Conservation (phyloP, 1,140 invertebrate species). For the Nasonia giraulti region DNA sequence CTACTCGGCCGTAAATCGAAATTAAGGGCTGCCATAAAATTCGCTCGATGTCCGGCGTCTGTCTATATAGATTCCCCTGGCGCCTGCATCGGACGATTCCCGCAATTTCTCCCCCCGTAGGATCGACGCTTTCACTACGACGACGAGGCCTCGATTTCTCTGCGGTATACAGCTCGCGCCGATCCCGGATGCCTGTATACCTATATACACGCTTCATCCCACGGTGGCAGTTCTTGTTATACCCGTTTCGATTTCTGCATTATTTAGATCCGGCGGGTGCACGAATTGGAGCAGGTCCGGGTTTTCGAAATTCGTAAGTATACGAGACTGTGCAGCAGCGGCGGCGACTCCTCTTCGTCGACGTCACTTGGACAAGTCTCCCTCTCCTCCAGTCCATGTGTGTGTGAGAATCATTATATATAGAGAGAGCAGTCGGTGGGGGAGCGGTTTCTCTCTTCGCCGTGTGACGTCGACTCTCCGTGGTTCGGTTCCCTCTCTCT, state of each 20-base stretch:
- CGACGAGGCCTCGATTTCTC: slow-evolving; percentile 59
- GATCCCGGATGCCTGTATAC: slow-evolving; percentile 39
- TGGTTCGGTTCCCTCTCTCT: background rate
- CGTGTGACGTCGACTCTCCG: slow-evolving; percentile 3
- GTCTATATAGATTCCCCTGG: background rate
- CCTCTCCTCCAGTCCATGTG: too few relatives aligned
- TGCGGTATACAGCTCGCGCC: slow-evolving; percentile 5
- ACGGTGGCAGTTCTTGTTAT: slow-evolving; percentile 32
- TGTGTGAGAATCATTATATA: too few relatives aligned
- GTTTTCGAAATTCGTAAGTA: background rate
- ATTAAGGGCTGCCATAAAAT: background rate
- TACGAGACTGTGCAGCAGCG: too few relatives aligned
- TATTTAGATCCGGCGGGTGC: background rate
- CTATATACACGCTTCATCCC: slow-evolving; percentile 24
- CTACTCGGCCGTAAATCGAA: slow-evolving; percentile 18
- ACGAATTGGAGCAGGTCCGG: too few relatives aligned
- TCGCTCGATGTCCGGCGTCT: background rate
- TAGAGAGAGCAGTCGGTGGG: background rate
- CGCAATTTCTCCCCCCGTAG: background rate
- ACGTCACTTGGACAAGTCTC: too few relatives aligned
- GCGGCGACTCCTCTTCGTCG: too few relatives aligned
- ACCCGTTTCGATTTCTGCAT: background rate
- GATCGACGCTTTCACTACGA: background rate
- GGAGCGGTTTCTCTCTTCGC: slow-evolving; percentile 14
- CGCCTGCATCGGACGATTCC: background rate